Base-by-base conservation (phyloP, 2,797 vertebrate genomes). In the Coracias cyanogaster region DNA sequence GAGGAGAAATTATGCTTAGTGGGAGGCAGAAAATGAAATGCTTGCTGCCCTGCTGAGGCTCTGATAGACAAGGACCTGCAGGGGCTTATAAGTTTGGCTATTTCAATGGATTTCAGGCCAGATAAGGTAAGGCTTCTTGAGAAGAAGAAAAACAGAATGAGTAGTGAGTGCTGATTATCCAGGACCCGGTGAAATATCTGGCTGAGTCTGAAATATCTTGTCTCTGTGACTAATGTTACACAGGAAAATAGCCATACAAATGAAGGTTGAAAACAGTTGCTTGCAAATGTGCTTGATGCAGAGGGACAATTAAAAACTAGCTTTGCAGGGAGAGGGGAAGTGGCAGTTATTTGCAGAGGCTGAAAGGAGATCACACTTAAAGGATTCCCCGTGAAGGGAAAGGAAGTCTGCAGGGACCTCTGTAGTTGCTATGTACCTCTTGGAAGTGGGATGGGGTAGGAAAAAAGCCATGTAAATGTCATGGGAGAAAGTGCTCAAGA, bases 1-100 rank as follows among this genome's bases (percentile, higher is more conserved):
- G 90, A 88, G 45, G 89, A 97, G 71, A 94, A 96, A 96, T 96
- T 96, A 91, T 95, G 79, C 95, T 95, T 92, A 77, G 96, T 95
- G 90, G 96, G 93, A 95, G 94, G 89, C 86, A 88, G 94, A 96
- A 97, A 88, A 96, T 93, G 37, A 96, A 95, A 95, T 93, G 55
- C 84, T 96, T 86, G 84, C 91, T 95, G 93, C 92, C 82, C 93
- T 92, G 90, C 96, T 94, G 95, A 88, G 94, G 41, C 85, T 85
- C 45, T 96, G 94, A 95, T 96, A 96, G 93, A 88, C 85, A 82
- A 86, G 80, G 77, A 86, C 80, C 66, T 90, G 86, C 84, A 92
- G 86, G 45, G 51, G 49, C 76, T 90, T 86, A 78, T 57, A 61
- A 61, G 61, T 90, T 94, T 93, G 83, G 81, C 79, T 93, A 8